These are phyloP conservation scores for Myathropa florea DNA, from an alignment of 2,888 invertebrate genomes.

Conservation along the genomic window DNA sequence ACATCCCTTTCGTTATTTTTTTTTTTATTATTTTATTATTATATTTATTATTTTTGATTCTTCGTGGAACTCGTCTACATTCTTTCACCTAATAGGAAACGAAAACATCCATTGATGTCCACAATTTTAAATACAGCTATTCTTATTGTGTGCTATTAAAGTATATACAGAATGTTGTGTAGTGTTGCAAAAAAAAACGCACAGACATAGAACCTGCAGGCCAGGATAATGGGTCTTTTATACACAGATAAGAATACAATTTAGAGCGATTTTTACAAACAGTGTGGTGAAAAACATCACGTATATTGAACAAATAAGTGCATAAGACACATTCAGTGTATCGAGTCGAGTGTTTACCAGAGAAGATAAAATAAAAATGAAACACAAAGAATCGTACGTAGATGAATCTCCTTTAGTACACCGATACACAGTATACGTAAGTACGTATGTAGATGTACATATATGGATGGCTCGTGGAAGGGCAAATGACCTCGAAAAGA, in stretches of 20 bases:
- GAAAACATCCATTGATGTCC: slow-evolving; percentile 49
- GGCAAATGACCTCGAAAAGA: slow-evolving; percentile 65
- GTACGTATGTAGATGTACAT: not conserved
- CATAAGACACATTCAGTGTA: not conserved
- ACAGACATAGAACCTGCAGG: not conserved
- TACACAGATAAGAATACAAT: slow-evolving; percentile 26
- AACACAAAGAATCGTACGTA: not conserved
- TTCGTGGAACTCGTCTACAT: too few relatives aligned
- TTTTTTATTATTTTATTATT: too few relatives aligned
- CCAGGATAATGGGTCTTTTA: slow-evolving; percentile 54
- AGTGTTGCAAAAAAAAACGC: too few relatives aligned
- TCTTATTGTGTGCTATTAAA: slow-evolving; percentile 44
- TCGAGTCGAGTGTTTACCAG: not conserved
- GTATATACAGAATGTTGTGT: not conserved
- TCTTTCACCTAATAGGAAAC: too few relatives aligned
- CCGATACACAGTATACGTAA: not conserved
- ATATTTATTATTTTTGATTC: too few relatives aligned
- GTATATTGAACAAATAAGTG: not conserved
- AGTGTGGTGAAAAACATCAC: not conserved
- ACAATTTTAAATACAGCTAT: slow-evolving; percentile 60
- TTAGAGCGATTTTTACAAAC: slow-evolving; percentile 54
- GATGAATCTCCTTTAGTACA: not conserved
- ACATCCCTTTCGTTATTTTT: too few relatives aligned
- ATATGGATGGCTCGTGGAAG: not conserved
- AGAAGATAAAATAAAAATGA: not conserved